Evolutionary conservation across 64 coral and sea anemone species (phyloP).

Genomic region (Actinia equina): DNA sequence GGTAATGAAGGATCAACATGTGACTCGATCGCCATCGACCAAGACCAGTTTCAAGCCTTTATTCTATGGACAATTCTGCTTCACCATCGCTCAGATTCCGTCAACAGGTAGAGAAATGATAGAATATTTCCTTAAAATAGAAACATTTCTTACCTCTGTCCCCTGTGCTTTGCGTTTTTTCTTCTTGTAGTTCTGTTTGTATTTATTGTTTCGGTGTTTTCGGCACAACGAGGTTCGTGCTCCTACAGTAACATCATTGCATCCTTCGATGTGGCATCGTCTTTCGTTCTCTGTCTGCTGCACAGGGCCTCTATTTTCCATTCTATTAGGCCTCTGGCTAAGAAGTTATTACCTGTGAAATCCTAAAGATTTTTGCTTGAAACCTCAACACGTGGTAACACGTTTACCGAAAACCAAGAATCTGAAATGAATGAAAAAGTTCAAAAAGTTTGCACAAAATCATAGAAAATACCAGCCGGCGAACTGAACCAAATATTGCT

Average conservation of each 20-base stretch:
- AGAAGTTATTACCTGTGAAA: background rate
- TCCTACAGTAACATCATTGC: conserved; percentile 79
- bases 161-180: conserved; percentile 86
- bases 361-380: conserved; percentile 4
- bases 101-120: background rate
- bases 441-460: conserved; percentile 37
- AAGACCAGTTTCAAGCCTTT: background rate
- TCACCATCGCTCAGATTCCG: background rate
- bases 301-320: background rate
- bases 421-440: conserved; percentile 87
- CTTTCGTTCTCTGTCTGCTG: conserved; percentile 54
- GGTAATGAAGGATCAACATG: conserved; percentile 1
- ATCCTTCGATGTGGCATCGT: conserved; percentile 91
- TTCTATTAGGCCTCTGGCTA: background rate
- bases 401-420: conserved; percentile 28
- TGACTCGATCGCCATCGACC: conserved; percentile 5
- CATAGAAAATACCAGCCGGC: conserved; percentile 18
- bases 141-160: conserved; percentile 49
- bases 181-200: conserved; percentile 99
- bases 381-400: conserved; percentile 75
- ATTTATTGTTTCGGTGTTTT: conserved; percentile 97
- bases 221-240: conserved; percentile 80
- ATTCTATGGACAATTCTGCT: background rate
- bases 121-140: background rate
- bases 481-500: background rate